Base-by-base conservation (phyloP, 2,113 vertebrate species). In the Anthoscopus minutus region DNA sequence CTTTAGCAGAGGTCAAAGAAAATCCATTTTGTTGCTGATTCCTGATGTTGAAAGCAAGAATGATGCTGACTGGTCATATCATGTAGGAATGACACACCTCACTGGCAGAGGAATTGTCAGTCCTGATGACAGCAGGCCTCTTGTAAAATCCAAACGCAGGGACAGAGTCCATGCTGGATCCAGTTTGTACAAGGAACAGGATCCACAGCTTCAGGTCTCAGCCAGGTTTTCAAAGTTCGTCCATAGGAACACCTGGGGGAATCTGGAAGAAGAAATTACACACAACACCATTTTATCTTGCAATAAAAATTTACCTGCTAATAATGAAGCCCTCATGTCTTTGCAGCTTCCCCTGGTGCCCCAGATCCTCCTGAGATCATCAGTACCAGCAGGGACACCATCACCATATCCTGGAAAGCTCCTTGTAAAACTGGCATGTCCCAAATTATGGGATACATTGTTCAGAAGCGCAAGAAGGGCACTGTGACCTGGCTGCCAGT, bases 391-490 rank as follows among this genome's bases (percentile, higher is more conserved):
- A 98, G 96, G 92, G 97, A 98, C 78, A 95, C 94, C 71, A 97
- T 99, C 86, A 98, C 96, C 10, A 96, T 99, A 71, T 35, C 95
- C 18, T 99, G 99, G 99, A 87, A 78, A 30, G 87, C 97, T 16
- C 99, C 99, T 16, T 81, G 35, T 80, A 98, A 98, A 94, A 97
- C 97, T 0, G 98, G 98, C 69, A 97, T 97, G 6, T 97, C 98
- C 86, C 97, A 92, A 80, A 98, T 99, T 72, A 69, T 98, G 60
- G 99, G 99, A 35, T 99, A 99, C 89, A 91, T 98, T 2, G 27
- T 99, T 58, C 99, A 99, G 90, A 99, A 98, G 81, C 98, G 98
- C 74, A 99, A 98, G 97, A 98, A 98, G 76, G 99, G 99, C 9
- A 99, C 98, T 33, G 97, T 93, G 71, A 94, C 97, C 48, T 99